Conservation (phyloP, 2,113 vertebrate species). For the Dolichallabes microphthalmus region DNA sequence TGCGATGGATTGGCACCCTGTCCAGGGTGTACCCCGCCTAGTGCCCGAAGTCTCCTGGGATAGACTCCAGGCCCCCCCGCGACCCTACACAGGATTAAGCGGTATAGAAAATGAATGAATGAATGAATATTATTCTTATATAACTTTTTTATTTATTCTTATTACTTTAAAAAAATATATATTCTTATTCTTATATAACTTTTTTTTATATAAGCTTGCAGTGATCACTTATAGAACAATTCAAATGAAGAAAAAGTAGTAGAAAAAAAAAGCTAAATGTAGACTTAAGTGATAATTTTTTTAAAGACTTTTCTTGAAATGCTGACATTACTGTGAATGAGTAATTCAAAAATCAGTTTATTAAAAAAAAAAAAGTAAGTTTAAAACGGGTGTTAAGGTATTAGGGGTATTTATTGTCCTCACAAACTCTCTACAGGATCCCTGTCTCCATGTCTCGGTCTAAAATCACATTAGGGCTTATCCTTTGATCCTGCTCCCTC, state of each 20-base stretch:
- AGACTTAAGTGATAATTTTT: not conserved
- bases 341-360: not conserved
- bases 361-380: not conserved
- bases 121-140: not conserved
- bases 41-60: too few relatives aligned
- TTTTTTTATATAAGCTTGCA: not conserved
- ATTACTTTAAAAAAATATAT: too few relatives aligned
- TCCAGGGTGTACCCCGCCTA: too few relatives aligned
- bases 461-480: not conserved
- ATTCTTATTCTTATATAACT: too few relatives aligned
- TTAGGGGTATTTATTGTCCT: not conserved
- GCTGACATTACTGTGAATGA: not conserved
- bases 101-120: too few relatives aligned
- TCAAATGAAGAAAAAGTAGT: too few relatives aligned
- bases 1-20: too few relatives aligned
- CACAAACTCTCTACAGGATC: not conserved
- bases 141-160: not conserved
- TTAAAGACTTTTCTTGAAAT: not conserved
- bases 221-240: too few relatives aligned
- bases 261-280: not conserved
- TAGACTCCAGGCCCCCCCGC: too few relatives aligned
- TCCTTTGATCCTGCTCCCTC: not conserved
- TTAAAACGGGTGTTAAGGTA: not conserved
- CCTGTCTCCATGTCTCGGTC: not conserved
- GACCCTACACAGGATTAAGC: too few relatives aligned